These are phyloP conservation scores for Hippoglossus stenolepis DNA, from an alignment of 2,113 vertebrate species.

Conservation along the genomic window DNA sequence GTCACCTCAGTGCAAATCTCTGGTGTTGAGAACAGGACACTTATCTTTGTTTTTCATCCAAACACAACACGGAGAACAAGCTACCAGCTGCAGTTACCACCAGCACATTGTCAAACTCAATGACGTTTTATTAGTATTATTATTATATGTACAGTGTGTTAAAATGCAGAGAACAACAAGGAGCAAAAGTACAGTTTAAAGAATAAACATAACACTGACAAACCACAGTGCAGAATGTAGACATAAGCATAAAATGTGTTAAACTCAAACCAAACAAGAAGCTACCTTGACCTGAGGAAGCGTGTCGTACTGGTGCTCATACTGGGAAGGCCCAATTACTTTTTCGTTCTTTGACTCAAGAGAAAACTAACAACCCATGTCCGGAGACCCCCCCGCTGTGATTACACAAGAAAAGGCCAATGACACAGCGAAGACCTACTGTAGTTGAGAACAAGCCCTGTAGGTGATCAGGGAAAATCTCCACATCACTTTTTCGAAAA, in stretches of 20 bases:
- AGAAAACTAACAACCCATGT: constrained; percentile 36
- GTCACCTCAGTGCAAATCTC: too few species aligned
- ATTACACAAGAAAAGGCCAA: constrained; percentile 31
- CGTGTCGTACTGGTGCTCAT: background rate
- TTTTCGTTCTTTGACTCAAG: constrained; percentile 8
- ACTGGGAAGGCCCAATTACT: constrained; percentile 52
- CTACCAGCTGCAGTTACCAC: too few species aligned
- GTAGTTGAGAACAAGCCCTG: constrained; percentile 8
- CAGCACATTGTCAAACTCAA: background rate
- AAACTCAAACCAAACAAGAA: background rate
- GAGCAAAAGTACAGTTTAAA: too few species aligned
- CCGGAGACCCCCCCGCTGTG: constrained; percentile 13
- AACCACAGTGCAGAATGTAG: too few species aligned
- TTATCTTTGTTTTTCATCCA: too few species aligned
- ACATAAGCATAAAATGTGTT: background rate
- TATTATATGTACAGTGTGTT: too few species aligned
- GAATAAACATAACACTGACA: too few species aligned
- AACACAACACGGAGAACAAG: too few species aligned
- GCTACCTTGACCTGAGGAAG: background rate
- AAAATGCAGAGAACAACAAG: too few species aligned
- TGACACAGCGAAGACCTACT: background rate
- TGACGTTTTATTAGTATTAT: background rate
- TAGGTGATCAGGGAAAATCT: background rate
- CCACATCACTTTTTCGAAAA: background rate
- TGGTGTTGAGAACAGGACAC: too few species aligned